phyloP scores from a whole-genome alignment of 2,797 vertebrate genomes.

The Ficedula albicollis region DNA sequence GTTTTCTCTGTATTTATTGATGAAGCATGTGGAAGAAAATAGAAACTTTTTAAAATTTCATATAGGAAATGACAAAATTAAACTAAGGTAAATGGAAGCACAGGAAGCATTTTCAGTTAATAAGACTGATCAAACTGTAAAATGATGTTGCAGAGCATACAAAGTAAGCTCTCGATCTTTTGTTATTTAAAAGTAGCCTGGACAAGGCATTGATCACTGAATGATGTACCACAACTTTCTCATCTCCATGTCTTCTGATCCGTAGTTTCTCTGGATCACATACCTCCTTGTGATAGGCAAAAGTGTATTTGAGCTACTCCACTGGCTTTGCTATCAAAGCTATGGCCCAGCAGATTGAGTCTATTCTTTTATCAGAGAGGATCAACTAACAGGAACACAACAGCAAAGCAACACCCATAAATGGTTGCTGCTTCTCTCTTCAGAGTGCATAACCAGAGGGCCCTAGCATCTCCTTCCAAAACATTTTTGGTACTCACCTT shows the following conservation, averaged over 20 bases:
- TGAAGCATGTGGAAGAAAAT: neutral
- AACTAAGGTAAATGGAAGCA: neutral
- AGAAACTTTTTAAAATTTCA: neutral
- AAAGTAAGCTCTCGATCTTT: neutral
- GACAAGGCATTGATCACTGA: neutral
- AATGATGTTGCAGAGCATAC: neutral
- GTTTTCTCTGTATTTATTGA: neutral
- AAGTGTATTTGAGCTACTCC: neutral
- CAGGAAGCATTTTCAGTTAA: neutral
- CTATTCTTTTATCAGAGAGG: neutral
- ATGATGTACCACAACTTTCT: neutral
- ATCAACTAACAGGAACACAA: neutral
- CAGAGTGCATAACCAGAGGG: neutral
- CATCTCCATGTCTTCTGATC: neutral
- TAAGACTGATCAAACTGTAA: neutral
- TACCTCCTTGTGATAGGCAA: neutral
- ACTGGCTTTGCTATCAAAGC: neutral
- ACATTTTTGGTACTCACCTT: neutral
- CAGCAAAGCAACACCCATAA: neutral
- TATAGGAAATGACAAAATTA: neutral
- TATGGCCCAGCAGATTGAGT: neutral
- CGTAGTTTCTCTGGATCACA: neutral
- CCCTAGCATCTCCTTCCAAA: neutral
- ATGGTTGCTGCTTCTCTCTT: neutral
- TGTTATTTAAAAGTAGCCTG: neutral